Evolutionary conservation across 1,140 invertebrate species (phyloP).

Genomic region (Chymomyza costata): DNA sequence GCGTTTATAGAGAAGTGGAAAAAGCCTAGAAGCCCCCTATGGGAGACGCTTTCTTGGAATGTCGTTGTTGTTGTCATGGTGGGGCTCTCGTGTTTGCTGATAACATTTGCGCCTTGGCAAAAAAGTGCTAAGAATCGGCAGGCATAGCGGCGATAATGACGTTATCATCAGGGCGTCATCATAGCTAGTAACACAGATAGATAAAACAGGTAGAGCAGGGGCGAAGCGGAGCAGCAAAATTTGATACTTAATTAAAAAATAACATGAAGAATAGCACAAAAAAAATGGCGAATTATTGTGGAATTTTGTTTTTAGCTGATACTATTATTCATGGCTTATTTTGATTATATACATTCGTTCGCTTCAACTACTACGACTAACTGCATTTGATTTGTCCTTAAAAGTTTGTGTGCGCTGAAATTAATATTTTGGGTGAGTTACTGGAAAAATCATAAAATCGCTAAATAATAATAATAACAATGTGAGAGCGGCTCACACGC

Average conservation of each 20-base stretch:
- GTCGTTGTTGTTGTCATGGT: conserved; percentile 16
- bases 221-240: too few species aligned
- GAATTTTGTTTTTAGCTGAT: background rate
- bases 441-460: too few species aligned
- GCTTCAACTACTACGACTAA: too few species aligned
- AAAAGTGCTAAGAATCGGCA: conserved; percentile 18
- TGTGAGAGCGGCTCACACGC: too few species aligned
- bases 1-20: conserved; percentile 35
- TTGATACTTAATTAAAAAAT: conserved; percentile 62
- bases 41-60: conserved; percentile 31
- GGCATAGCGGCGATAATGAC: conserved; percentile 40
- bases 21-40: conserved; percentile 16
- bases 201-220: too few species aligned
- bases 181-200: conserved; percentile 23
- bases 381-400: too few species aligned
- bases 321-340: too few species aligned
- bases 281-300: conserved; percentile 15
- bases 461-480: too few species aligned
- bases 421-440: too few species aligned
- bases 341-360: too few species aligned
- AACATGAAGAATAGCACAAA: conserved; percentile 49
- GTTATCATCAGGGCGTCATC: conserved; percentile 53
- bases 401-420: too few species aligned
- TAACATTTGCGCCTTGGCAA: conserved; percentile 62
- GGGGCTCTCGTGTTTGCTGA: conserved; percentile 41